phyloP scores from a whole-genome alignment of 1,140 invertebrate genomes.

The Procambarus clarkii region DNA sequence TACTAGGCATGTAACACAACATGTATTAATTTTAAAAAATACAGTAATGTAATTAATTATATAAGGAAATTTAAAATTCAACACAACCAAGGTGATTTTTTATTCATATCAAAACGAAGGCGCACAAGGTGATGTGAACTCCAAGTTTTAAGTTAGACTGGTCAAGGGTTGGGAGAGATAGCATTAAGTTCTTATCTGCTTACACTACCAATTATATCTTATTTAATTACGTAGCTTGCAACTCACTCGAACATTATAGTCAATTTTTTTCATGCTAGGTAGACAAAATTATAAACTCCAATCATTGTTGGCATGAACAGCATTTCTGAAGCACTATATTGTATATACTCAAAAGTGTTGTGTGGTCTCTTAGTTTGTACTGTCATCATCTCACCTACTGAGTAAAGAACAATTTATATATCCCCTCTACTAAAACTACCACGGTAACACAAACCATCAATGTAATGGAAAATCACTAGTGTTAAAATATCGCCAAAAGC shows the following conservation, averaged over 20 bases:
- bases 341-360: not conserved
- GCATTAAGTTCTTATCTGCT: not conserved
- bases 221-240: not conserved
- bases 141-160: not conserved
- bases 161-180: not conserved
- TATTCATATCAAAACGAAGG: conserved; percentile 27
- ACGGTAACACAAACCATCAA: no score
- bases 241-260: not conserved
- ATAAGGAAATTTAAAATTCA: not conserved
- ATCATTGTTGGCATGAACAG: not conserved
- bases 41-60: no score
- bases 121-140: conserved; percentile 29
- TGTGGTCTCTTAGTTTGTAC: not conserved
- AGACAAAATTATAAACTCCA: not conserved
- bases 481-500: no score
- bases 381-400: not conserved
- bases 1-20: no score
- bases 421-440: no score
- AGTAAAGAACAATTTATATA: no score
- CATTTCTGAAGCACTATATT: not conserved
- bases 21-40: no score
- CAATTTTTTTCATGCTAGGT: no score
- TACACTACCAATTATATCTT: not conserved
- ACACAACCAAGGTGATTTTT: not conserved
- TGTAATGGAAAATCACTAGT: no score